Percentiles rank a stretch among this genome's conserved stretches.
Conservation (phyloP, 2,113 vertebrate species). For the Melanocharis versteri region DNA sequence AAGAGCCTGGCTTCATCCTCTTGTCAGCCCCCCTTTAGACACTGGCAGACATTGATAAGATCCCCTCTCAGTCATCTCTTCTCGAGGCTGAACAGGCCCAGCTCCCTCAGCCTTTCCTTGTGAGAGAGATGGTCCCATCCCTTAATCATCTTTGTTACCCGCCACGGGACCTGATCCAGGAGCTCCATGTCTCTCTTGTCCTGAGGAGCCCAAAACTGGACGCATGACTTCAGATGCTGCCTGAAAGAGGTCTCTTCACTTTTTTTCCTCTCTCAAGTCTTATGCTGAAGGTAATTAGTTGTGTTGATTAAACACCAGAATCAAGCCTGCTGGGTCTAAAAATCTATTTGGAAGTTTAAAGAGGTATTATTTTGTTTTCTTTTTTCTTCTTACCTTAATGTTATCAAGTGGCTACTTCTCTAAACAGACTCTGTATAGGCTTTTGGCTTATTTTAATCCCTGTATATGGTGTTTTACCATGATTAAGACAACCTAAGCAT, state of each 20-base stretch:
- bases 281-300: background rate
- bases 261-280: background rate
- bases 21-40: background rate
- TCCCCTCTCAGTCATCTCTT: background rate
- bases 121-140: background rate
- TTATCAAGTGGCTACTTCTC: background rate
- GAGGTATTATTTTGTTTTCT: background rate
- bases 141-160: background rate
- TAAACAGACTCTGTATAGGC: background rate
- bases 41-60: background rate
- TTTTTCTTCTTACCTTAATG: background rate
- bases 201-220: background rate
- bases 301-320: background rate
- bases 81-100: background rate
- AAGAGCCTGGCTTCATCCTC: background rate
- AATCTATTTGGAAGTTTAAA: background rate
- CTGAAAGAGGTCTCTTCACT: background rate
- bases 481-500: constrained; percentile 54
- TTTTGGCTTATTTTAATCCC: constrained; percentile 42
- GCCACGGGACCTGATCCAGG: too few species aligned
- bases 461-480: background rate
- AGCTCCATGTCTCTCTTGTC: background rate
- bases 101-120: background rate
- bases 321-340: background rate
- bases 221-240: background rate